Conservation (phyloP, 2,113 vertebrate genomes). For the Protobothrops mucrosquamatus region DNA sequence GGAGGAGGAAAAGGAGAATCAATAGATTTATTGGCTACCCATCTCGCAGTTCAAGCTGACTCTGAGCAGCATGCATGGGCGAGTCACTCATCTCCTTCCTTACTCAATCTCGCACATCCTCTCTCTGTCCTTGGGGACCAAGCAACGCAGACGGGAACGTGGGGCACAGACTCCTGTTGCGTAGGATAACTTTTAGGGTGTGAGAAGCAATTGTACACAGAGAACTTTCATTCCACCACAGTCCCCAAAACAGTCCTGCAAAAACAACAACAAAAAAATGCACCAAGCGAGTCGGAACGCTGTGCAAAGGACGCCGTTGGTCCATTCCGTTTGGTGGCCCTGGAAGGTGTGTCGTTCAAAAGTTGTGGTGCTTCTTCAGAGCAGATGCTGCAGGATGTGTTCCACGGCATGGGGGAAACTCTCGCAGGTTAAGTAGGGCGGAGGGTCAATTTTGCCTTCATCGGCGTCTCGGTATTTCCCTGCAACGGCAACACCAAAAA, state of each 20-base stretch:
- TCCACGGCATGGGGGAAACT: slow-evolving; percentile 86
- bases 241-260: background rate
- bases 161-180: background rate
- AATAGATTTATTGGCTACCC: background rate
- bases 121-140: background rate
- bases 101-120: background rate
- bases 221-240: background rate
- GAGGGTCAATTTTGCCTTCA: slow-evolving; percentile 80
- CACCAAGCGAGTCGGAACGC: background rate
- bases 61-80: background rate
- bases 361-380: slow-evolving; percentile 45
- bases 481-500: slow-evolving; percentile 60
- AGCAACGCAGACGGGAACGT: background rate
- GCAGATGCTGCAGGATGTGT: slow-evolving; percentile 76
- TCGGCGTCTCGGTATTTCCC: slow-evolving; percentile 87
- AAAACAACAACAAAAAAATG: too few relatives aligned
- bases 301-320: too few relatives aligned
- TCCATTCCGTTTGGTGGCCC: background rate
- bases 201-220: background rate
- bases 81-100: too few relatives aligned
- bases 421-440: slow-evolving; percentile 82
- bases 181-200: background rate
- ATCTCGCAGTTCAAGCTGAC: background rate
- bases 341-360: too few relatives aligned
- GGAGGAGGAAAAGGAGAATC: too few relatives aligned